These are phyloP conservation scores for Muscicapa comitata DNA, from an alignment of 2,797 vertebrate species.

Conservation along the genomic window DNA sequence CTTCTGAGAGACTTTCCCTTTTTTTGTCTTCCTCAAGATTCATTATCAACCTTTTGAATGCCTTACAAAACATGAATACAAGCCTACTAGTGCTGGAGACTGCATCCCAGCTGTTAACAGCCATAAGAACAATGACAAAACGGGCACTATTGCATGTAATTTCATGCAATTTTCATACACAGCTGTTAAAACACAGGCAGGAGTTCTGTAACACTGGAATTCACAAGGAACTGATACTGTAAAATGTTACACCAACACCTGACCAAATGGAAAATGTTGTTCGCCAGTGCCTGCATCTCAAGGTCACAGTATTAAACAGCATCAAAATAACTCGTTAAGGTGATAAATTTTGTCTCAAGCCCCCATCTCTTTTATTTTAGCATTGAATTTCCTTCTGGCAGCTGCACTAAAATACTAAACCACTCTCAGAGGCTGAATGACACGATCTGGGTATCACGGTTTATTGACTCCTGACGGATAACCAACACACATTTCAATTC, in stretches of 20 bases:
- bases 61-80: neutral
- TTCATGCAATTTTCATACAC: neutral
- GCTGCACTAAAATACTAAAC: neutral
- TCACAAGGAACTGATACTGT: neutral
- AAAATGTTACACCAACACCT: neutral
- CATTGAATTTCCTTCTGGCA: slow-evolving; percentile 24
- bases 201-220: neutral
- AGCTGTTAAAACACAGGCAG: neutral
- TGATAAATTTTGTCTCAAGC: neutral
- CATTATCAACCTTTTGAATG: neutral
- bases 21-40: neutral
- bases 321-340: neutral
- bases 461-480: neutral
- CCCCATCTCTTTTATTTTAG: neutral
- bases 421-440: neutral
- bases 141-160: neutral
- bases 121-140: neutral
- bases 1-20: neutral
- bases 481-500: neutral
- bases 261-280: neutral
- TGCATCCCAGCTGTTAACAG: neutral
- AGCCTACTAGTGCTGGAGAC: neutral
- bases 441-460: neutral
- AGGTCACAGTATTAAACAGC: neutral
- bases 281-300: neutral